Percentiles rank a stretch among this genome's conserved stretches.
These are phyloP conservation scores for Steinernema carpocapsae DNA, from an alignment of 2,888 invertebrate genomes.

Conservation along the genomic window DNA sequence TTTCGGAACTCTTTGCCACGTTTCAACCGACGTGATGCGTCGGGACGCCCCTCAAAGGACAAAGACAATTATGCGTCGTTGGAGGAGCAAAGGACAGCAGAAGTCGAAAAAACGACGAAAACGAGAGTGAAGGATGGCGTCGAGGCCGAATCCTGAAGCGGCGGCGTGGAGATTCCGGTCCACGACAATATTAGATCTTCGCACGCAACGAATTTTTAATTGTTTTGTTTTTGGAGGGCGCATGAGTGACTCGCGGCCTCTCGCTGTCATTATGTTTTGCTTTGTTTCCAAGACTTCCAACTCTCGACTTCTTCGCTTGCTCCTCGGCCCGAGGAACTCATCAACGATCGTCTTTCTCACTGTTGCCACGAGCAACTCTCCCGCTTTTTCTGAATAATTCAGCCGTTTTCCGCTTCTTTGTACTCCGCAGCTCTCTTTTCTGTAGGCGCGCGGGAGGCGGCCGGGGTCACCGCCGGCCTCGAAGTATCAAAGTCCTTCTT, in stretches of 20 bases:
- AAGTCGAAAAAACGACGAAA: not conserved
- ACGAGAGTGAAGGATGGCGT: not conserved
- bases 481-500: slow-evolving; percentile 15
- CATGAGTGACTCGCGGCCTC: slow-evolving; percentile 14
- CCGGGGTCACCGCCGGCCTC: not conserved
- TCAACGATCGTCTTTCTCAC: not conserved
- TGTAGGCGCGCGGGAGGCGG: not conserved
- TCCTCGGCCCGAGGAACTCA: not conserved
- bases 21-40: slow-evolving; percentile 10
- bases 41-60: not conserved
- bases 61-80: not conserved
- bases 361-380: slow-evolving; percentile 16
- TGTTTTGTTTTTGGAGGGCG: slow-evolving; percentile 31
- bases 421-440: too few species aligned
- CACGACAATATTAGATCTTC: slow-evolving; percentile 6
- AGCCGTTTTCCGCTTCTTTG: not conserved
- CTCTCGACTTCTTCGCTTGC: not conserved
- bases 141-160: not conserved
- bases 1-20: not conserved
- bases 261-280: slow-evolving; percentile 21
- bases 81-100: not conserved
- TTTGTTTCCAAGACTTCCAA: not conserved
- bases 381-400: slow-evolving; percentile 18
- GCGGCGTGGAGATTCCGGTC: not conserved
- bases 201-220: slow-evolving; percentile 30